Evolutionary conservation across 2,113 vertebrate genomes (phyloP).

Genomic region (Tringa solitaria): DNA sequence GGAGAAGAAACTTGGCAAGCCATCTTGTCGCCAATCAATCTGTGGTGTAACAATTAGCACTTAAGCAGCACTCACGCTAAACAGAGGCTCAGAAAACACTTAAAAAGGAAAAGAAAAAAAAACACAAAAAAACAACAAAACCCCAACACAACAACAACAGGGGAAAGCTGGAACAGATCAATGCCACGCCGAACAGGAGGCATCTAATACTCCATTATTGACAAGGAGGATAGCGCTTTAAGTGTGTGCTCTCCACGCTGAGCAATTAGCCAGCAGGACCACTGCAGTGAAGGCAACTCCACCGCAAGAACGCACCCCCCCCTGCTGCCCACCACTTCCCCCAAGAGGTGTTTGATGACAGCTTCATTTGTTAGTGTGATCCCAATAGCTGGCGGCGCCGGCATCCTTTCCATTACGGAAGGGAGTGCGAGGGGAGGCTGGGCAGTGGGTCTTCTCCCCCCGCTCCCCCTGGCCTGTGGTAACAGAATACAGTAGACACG

Average conservation of each 20-base stretch:
- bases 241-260: slow-evolving; percentile 76
- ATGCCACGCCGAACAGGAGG: slow-evolving; percentile 73
- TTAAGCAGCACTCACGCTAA: slow-evolving; percentile 79
- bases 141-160: slow-evolving; percentile 52
- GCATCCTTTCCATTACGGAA: slow-evolving; percentile 84
- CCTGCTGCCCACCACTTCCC: slow-evolving; percentile 45
- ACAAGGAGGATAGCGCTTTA: slow-evolving; percentile 81
- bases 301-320: not conserved
- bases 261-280: slow-evolving; percentile 76
- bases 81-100: slow-evolving; percentile 77
- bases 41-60: slow-evolving; percentile 88
- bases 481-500: slow-evolving; percentile 89
- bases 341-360: slow-evolving; percentile 74
- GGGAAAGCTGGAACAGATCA: slow-evolving; percentile 82
- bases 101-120: not conserved
- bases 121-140: not conserved
- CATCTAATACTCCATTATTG: slow-evolving; percentile 84
- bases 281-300: slow-evolving; percentile 63
- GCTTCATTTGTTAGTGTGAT: slow-evolving; percentile 72
- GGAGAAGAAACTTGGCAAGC: slow-evolving; percentile 75
- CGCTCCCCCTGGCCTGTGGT: slow-evolving; percentile 66
- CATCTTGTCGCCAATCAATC: slow-evolving; percentile 84
- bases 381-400: slow-evolving; percentile 75
- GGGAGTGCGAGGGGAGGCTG: slow-evolving; percentile 56
- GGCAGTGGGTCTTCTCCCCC: not conserved